Base-by-base conservation (phyloP, 2,888 invertebrate species). In the Pherbina coryleti region DNA sequence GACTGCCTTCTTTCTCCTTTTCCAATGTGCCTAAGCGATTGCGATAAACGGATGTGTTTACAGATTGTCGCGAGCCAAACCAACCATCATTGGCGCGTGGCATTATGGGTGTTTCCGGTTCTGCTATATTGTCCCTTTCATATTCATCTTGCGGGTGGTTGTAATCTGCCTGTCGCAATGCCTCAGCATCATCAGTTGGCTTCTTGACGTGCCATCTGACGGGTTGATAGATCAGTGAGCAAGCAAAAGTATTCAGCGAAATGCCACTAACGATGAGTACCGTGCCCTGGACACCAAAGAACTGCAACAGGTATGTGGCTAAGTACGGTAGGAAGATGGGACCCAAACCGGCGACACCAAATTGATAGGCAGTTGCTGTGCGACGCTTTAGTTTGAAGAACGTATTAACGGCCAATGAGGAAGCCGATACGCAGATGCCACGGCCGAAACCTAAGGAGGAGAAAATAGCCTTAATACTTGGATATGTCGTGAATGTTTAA, bases 281-380 rank as follows among this genome's bases (percentile, higher is more conserved):
- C 0, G 94, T 92, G 28, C 94, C 94, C 76, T 92, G 91, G 82
- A 93, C 93, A 0, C 93, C 94, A 78, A 93, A 94, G 44, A 87
- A 78, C 0, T 91, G 88, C 85, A 94, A 91, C n/a, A 95, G 87
- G 11, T 90, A 89, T 19, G 93, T 94, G 73, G 95, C 93, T 28
- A 95, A 90, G 83, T 93, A 92, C 3, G 95, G 95, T 91, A 94
- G 93, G 72, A 94, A 84, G 57, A 95, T 93, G 1, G 95, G 94
- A 0, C 95, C 95, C 34, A 95, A 85, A 0, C 93, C 95, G 3
- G 94, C 94, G 0, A 93, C 92, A 0, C 94, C 93, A 92, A 94
- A 94, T 81, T 93, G 93, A 75, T 94, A 90, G 0, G 94, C 93
- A 0, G 94, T 93, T 0, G 95, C 95, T 57, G 93, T 90, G 85